Base-by-base conservation (phyloP, 2,888 invertebrate genomes). In the Chrysotoxum bicinctum region DNA sequence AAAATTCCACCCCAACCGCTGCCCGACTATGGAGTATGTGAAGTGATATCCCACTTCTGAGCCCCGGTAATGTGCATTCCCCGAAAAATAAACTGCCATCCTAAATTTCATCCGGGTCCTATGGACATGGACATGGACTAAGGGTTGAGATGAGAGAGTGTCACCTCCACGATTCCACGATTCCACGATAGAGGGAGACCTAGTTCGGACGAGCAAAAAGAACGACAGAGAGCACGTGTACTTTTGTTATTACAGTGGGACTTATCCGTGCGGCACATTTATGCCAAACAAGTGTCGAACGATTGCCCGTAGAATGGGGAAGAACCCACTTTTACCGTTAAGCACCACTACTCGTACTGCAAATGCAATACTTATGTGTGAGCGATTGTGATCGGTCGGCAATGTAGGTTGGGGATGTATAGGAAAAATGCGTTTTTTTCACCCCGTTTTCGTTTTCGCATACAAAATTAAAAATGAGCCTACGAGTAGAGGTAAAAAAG, bases 391-490 rank as follows among this genome's bases (percentile, higher is more conserved):
- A n/a, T 9, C 48, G 32, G 43, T 12, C n/a, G 9, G 30, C 32
- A 19, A 16, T 32, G 37, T 37, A 16, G 66, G 75, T 48, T 85
- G 81, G 35, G 80, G 54, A 40, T 73, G 80, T 81, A 43, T 80
- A 85, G 76, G 81, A 85, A 85, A 43, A 81, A 85, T 85, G 85
- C 81, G 85, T 85, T 80, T 77, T 79, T 80, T 81, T 76, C 68
- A 72, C 70, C 81, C 81, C 69, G 30, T 50, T 85, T 69, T 50
- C 69, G 30, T 50, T 85, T 69, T 50, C 58, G 58, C 76, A 81
- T 85, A 85, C 77, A 81, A 85, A 85, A 85, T 85, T 81, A 81
- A 81, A 85, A 80, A 85, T 81, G 81, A 81, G 81, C 76, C 76
- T 40, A 66, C 81, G 70, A 72, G 70, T 5, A 56, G 16, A 75